A percentile compares a stretch with the other conserved stretches of the same genome.
phyloP scores from a whole-genome alignment of 1,140 invertebrate species.

The Diabrotica undecimpunctata region DNA sequence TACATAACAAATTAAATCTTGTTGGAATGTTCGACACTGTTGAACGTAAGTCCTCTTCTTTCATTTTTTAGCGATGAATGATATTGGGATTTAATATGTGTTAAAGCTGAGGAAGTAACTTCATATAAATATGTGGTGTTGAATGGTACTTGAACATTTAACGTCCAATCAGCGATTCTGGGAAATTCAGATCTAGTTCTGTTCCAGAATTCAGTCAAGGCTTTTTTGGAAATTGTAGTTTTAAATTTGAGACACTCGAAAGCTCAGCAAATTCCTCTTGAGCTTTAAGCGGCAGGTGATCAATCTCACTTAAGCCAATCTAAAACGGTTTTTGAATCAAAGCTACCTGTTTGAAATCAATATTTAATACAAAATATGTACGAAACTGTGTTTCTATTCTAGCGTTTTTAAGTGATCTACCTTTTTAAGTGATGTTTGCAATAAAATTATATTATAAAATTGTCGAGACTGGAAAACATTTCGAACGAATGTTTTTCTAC shows the following conservation, averaged over 20 bases:
- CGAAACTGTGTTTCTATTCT: constrained; percentile 12
- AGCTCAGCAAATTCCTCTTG: too few species aligned
- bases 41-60: constrained; percentile 28
- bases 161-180: constrained; percentile 22
- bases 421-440: too few species aligned
- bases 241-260: constrained; percentile 28
- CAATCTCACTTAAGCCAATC: constrained; percentile 21
- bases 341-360: too few species aligned
- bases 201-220: constrained; percentile 26
- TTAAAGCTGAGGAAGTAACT: constrained; percentile 32
- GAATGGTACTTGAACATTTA: constrained; percentile 28
- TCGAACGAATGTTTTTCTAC: constrained; percentile 13
- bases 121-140: constrained; percentile 33
- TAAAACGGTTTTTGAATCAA: constrained; percentile 7
- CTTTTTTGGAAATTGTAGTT: constrained; percentile 22
- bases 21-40: constrained; percentile 17
- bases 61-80: constrained; percentile 29
- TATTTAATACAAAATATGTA: constrained; percentile 10
- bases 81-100: constrained; percentile 33
- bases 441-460: too few species aligned
- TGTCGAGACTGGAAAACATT: background rate
- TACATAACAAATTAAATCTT: constrained; percentile 32
- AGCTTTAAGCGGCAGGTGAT: constrained; percentile 15
- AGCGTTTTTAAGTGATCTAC: background rate
- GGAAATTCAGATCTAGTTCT: constrained; percentile 25